A percentile compares a stretch with the other conserved stretches of the same genome.
phyloP scores from a whole-genome alignment of 2,888 invertebrate genomes.

The Pyrgus malvae region DNA sequence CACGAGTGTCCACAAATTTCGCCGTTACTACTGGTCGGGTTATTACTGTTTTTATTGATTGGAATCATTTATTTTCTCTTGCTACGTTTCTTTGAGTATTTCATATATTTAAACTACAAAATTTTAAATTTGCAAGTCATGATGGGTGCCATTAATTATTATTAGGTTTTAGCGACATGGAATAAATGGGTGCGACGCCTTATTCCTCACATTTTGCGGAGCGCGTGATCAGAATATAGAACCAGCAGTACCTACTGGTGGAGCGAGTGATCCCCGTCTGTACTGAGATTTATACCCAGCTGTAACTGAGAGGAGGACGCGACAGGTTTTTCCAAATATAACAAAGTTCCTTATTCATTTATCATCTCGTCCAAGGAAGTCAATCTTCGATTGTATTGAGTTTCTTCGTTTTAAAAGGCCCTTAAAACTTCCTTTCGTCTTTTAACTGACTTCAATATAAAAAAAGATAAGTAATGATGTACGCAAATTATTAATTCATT shows the following conservation, averaged over 20 bases:
- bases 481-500: too few relatives aligned
- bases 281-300: constrained; percentile 80
- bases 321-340: constrained; percentile 80
- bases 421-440: too few relatives aligned
- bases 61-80: too few relatives aligned
- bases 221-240: constrained; percentile 73
- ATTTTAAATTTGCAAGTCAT: constrained; percentile 60
- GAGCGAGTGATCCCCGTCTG: constrained; percentile 66
- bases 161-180: constrained; percentile 72
- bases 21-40: too few relatives aligned
- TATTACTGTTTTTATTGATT: too few relatives aligned
- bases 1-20: too few relatives aligned
- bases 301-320: constrained; percentile 78
- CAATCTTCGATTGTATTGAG: too few relatives aligned
- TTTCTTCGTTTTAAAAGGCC: too few relatives aligned
- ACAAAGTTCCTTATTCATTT: constrained; percentile 77
- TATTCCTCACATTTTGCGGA: constrained; percentile 77
- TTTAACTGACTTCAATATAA: too few relatives aligned
- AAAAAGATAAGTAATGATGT: too few relatives aligned
- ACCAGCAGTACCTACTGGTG: constrained; percentile 38
- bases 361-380: constrained; percentile 75
- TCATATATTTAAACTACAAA: too few relatives aligned
- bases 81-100: too few relatives aligned
- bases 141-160: constrained; percentile 70
- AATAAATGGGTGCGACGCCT: constrained; percentile 72